Evolutionary conservation across 2,113 vertebrate species (phyloP).

Genomic region (Merops nubicus): DNA sequence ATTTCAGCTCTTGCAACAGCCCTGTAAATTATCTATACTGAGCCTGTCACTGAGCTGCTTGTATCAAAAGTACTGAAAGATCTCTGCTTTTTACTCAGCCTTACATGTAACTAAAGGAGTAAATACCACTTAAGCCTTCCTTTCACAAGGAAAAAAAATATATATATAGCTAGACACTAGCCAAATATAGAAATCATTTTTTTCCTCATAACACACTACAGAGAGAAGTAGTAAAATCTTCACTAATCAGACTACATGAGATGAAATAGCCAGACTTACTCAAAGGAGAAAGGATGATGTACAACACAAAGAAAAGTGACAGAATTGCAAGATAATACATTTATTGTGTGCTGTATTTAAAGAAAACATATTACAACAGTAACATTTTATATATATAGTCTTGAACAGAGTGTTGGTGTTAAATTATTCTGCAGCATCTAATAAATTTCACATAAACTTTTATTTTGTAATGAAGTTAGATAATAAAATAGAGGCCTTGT

Average conservation of each 20-base stretch:
- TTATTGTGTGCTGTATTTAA: background rate
- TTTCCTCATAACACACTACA: background rate
- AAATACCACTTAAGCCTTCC: background rate
- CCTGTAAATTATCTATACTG: constrained; percentile 26
- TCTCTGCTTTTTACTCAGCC: background rate
- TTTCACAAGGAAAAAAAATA: background rate
- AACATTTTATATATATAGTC: background rate
- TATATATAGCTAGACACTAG: background rate
- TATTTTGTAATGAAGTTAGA: background rate
- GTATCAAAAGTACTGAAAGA: background rate
- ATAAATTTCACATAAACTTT: background rate
- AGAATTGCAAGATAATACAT: background rate
- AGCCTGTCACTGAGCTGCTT: constrained; percentile 5
- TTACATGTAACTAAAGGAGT: background rate
- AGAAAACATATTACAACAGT: background rate
- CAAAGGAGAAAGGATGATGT: background rate
- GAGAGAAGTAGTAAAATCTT: background rate
- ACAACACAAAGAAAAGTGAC: background rate
- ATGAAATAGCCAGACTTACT: background rate
- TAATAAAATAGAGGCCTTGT: background rate
- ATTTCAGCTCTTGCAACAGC: constrained; percentile 5
- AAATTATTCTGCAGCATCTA: background rate
- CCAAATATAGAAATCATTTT: background rate
- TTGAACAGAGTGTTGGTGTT: background rate
- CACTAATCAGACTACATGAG: background rate